Evolutionary conservation across 2,888 invertebrate species (phyloP).

Genomic region (Marasmarcha lunaedactyla): DNA sequence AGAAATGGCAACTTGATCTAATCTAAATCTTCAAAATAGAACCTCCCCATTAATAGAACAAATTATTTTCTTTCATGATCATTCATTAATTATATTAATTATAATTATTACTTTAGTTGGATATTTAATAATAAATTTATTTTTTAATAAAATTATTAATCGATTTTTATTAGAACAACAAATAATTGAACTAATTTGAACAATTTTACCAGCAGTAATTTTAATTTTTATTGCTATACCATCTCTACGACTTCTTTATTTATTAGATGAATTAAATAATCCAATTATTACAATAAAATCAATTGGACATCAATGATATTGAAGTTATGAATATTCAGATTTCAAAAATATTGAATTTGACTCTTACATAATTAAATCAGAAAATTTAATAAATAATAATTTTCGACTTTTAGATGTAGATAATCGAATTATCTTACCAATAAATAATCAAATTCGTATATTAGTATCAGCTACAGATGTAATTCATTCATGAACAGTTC

Average conservation of each 20-base stretch:
- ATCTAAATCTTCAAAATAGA: slow-evolving; percentile 70
- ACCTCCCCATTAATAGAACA: slow-evolving; percentile 75
- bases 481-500: slow-evolving; percentile 76
- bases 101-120: slow-evolving; percentile 72
- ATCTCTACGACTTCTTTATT: slow-evolving; percentile 70
- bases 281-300: slow-evolving; percentile 72
- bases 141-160: slow-evolving; percentile 69
- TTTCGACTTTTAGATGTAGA: slow-evolving; percentile 75
- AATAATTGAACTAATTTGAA: slow-evolving; percentile 76
- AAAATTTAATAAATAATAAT: slow-evolving; percentile 37
- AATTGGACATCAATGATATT: slow-evolving; percentile 76
- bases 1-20: slow-evolving; percentile 73
- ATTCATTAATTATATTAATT: slow-evolving; percentile 70
- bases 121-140: slow-evolving; percentile 66
- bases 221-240: slow-evolving; percentile 74
- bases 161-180: slow-evolving; percentile 70
- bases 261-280: slow-evolving; percentile 73
- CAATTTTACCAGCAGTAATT: slow-evolving; percentile 70
- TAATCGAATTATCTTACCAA: slow-evolving; percentile 71
- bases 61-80: slow-evolving; percentile 74
- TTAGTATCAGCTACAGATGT: slow-evolving; percentile 74
- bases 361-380: slow-evolving; percentile 66
- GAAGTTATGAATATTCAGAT: slow-evolving; percentile 76
- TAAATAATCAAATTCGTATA: slow-evolving; percentile 73
- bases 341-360: slow-evolving; percentile 72